These are phyloP conservation scores for Paradoxurus hermaphroditus DNA, from an alignment of 2,113 vertebrate genomes.

Conservation along the genomic window DNA sequence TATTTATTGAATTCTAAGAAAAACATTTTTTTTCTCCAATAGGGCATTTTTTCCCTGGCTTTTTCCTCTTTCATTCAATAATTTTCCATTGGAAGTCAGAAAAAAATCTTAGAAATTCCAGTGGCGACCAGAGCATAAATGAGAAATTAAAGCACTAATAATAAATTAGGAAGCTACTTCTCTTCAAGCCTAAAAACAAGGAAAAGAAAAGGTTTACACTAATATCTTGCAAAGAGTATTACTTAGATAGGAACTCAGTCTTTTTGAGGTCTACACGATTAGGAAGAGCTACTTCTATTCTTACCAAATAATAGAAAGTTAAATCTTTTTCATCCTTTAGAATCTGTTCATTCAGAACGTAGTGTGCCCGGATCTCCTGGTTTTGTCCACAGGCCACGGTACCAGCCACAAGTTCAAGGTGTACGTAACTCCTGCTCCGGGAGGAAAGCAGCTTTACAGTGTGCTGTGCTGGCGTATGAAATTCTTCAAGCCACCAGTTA, in stretches of 20 bases:
- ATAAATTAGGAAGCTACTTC: neutral
- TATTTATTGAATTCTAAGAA: neutral
- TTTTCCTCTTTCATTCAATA: neutral
- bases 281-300: constrained; percentile 1
- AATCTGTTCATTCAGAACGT: constrained; percentile 75
- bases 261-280: neutral
- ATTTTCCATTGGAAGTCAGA: neutral
- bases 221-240: neutral
- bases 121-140: neutral
- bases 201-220: neutral
- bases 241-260: neutral
- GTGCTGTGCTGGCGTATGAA: neutral
- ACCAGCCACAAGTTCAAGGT: constrained; percentile 73
- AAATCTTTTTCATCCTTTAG: constrained; percentile 70
- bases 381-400: constrained; percentile 73
- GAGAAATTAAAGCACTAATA: neutral
- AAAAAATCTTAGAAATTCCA: neutral
- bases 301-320: constrained; percentile 83
- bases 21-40: neutral
- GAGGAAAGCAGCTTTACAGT: constrained; percentile 71
- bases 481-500: constrained; percentile 58
- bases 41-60: neutral
- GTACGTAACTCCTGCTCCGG: constrained; percentile 80
- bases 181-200: neutral
- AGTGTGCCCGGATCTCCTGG: constrained; percentile 65